Conservation (phyloP, 2,113 vertebrate species). For the Carlito syrichta region DNA sequence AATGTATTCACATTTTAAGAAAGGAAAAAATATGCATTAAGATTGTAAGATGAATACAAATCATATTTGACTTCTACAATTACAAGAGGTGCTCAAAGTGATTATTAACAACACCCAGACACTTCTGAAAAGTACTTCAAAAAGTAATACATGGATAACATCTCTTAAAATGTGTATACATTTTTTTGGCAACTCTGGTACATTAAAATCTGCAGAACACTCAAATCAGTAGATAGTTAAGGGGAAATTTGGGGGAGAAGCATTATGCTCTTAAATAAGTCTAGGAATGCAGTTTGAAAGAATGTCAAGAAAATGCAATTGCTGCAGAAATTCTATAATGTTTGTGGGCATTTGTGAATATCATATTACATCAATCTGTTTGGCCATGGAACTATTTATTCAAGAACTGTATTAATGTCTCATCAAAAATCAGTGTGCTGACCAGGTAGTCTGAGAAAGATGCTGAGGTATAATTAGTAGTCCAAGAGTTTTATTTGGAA, state of each 20-base stretch:
- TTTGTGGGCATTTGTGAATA: neutral
- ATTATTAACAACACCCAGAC: no score
- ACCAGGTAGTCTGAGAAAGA: neutral
- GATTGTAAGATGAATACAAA: no score
- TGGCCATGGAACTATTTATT: neutral
- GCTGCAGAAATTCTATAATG: neutral
- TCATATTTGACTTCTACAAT: no score
- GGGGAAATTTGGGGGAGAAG: neutral
- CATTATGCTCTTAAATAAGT: neutral
- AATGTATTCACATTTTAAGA: no score
- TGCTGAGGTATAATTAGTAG: neutral
- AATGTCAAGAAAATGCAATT: neutral
- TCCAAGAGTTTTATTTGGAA: neutral
- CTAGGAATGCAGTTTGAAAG: neutral
- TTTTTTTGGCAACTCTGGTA: no score
- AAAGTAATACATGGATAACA: no score
- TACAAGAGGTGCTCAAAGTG: no score
- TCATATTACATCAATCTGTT: neutral
- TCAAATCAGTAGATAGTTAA: neutral
- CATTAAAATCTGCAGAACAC: neutral
- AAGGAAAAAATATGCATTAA: no score
- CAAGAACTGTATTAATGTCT: neutral
- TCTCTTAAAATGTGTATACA: no score
- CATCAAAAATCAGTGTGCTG: neutral
- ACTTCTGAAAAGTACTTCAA: no score